Evolutionary conservation across 2,797 vertebrate genomes (phyloP).

Genomic region (Lutjanus campechanus): DNA sequence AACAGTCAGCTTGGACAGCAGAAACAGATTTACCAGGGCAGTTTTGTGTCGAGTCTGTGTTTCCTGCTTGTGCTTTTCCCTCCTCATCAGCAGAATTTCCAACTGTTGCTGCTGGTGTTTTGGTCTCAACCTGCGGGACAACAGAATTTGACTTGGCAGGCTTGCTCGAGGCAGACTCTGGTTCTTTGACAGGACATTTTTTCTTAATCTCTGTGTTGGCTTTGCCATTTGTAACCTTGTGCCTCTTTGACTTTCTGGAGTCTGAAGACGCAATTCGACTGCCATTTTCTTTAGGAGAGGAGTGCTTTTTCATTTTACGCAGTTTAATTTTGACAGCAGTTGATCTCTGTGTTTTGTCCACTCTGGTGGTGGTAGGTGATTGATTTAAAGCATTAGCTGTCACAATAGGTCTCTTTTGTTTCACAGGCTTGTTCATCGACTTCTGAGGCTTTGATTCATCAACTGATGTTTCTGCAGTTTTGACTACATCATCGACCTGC

Average conservation of each 20-base stretch:
- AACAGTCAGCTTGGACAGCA: neutral
- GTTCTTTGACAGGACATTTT: neutral
- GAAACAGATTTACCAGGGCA: neutral
- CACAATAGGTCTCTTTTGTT: conserved; percentile 8
- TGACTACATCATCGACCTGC: neutral
- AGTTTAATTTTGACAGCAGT: conserved; percentile 8
- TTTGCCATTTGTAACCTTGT: conserved; percentile 1
- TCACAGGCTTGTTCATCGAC: neutral
- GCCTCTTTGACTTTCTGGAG: conserved; percentile 35
- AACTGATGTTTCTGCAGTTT: neutral
- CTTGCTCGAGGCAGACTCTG: neutral
- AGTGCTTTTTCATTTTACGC: conserved; percentile 7
- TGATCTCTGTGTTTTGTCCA: conserved; percentile 4
- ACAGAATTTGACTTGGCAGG: neutral
- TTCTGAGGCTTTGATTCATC: conserved; percentile 6
- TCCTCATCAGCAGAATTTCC: conserved; percentile 14
- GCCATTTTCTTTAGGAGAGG: neutral
- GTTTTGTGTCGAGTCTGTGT: conserved; percentile 1
- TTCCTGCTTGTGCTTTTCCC: conserved; percentile 24
- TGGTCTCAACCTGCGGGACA: neutral
- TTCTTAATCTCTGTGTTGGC: conserved; percentile 18
- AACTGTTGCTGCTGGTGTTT: neutral
- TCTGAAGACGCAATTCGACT: conserved; percentile 1
- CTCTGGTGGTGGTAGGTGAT: neutral
- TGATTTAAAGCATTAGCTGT: conserved; percentile 9